These are phyloP conservation scores for Autographa gamma DNA, from an alignment of 2,888 invertebrate genomes.

Conservation along the genomic window DNA sequence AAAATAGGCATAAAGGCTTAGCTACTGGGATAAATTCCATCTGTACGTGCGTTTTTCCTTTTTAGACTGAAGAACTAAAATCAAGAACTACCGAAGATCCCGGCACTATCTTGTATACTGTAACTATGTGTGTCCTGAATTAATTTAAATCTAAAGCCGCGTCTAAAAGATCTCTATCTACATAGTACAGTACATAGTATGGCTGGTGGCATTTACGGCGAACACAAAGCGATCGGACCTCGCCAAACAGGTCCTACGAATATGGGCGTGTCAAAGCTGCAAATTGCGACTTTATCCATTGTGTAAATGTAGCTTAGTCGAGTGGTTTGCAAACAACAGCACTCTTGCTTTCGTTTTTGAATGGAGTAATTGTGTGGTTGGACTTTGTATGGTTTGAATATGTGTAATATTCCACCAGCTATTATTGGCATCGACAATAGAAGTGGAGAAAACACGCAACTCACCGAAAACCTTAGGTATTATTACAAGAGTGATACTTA, in stretches of 20 bases:
- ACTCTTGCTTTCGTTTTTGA: constrained; percentile 33
- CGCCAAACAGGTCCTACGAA: constrained; percentile 48
- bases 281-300: constrained; percentile 33
- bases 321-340: constrained; percentile 14
- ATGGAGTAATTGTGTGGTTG: not conserved
- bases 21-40: no score
- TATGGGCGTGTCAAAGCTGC: constrained; percentile 43
- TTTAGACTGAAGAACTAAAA: no score
- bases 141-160: not conserved
- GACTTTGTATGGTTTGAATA: not conserved
- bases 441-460: not conserved
- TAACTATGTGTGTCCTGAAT: not conserved
- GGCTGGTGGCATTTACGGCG: constrained; percentile 16
- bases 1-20: no score
- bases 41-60: no score
- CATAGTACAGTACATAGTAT: constrained; percentile 12
- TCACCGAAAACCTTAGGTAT: not conserved
- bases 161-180: constrained; percentile 6
- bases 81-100: no score
- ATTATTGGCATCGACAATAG: not conserved
- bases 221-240: constrained; percentile 46
- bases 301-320: constrained; percentile 30
- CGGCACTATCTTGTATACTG: no score
- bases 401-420: not conserved
- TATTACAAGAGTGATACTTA: no score